phyloP scores from a whole-genome alignment of 2,888 invertebrate genomes.

The Tenthredo mesomela region DNA sequence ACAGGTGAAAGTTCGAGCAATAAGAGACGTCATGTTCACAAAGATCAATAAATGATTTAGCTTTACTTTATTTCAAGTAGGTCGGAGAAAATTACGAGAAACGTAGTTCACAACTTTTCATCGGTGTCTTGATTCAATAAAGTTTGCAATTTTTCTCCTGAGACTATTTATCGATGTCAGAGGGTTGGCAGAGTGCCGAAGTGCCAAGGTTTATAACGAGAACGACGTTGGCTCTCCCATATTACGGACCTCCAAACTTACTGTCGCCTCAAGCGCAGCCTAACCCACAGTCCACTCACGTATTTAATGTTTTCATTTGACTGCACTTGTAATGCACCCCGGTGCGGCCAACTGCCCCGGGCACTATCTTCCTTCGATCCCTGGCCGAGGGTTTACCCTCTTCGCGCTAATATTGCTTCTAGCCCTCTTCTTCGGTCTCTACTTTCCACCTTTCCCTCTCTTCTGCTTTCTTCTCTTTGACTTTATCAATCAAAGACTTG shows the following conservation, averaged over 20 bases:
- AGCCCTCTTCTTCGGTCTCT: slow-evolving; percentile 30
- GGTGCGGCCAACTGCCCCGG: slow-evolving; percentile 35
- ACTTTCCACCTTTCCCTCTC: slow-evolving; percentile 27
- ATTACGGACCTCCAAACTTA: slow-evolving; percentile 13
- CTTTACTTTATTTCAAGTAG: neutral
- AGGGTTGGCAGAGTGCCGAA: slow-evolving; percentile 35
- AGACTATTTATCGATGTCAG: slow-evolving; percentile 40
- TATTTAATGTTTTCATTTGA: slow-evolving; percentile 53
- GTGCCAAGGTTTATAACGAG: slow-evolving; percentile 12
- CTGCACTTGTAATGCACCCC: slow-evolving; percentile 53
- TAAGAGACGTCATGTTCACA: neutral
- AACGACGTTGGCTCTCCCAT: slow-evolving; percentile 25
- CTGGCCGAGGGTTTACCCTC: slow-evolving; percentile 45
- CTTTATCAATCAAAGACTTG: slow-evolving; percentile 49
- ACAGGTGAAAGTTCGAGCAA: neutral
- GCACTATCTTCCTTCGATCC: slow-evolving; percentile 50
- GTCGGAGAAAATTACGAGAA: slow-evolving; percentile 13
- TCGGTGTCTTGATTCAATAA: slow-evolving; percentile 39
- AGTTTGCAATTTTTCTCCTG: slow-evolving; percentile 32
- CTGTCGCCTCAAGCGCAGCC: slow-evolving; percentile 41
- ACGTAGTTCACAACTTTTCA: slow-evolving; percentile 18
- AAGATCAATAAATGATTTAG: slow-evolving; percentile 8
- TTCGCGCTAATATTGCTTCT: slow-evolving; percentile 49
- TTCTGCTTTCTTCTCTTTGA: slow-evolving; percentile 27
- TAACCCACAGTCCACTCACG: slow-evolving; percentile 47